Conservation (phyloP, 2,888 invertebrate genomes). For the Troilus luridus region DNA sequence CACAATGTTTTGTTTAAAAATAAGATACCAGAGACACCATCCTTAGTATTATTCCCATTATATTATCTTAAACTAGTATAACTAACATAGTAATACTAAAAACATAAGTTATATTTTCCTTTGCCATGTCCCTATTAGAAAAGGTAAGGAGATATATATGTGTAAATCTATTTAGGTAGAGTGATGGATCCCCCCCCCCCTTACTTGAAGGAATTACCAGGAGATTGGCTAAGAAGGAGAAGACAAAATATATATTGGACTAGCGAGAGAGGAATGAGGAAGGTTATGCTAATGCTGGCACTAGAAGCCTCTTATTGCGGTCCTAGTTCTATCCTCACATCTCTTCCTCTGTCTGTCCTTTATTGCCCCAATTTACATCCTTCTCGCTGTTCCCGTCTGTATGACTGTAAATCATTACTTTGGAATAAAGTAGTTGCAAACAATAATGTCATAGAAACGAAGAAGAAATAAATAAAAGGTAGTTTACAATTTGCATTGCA, state of each 20-base stretch:
- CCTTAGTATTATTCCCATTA: too few relatives aligned
- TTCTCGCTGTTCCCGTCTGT: background rate
- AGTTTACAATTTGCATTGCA: too few relatives aligned
- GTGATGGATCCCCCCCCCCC: background rate
- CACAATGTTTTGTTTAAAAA: too few relatives aligned
- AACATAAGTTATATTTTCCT: too few relatives aligned
- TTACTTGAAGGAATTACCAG: background rate
- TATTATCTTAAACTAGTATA: too few relatives aligned
- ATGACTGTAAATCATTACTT: background rate
- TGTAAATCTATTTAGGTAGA: background rate
- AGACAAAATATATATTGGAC: conserved; percentile 10
- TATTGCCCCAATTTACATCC: conserved; percentile 7
- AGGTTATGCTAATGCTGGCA: background rate
- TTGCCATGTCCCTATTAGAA: too few relatives aligned
- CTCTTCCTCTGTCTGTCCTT: background rate
- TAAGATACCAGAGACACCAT: too few relatives aligned
- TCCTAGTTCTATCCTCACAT: background rate
- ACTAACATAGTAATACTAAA: too few relatives aligned
- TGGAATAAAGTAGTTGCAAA: background rate
- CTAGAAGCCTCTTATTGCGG: background rate
- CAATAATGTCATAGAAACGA: background rate
- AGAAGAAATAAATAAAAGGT: background rate
- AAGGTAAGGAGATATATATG: background rate
- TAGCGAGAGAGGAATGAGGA: background rate
- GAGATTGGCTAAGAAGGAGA: background rate